These are phyloP conservation scores for Eupithecia pulchellata DNA, from an alignment of 2,888 invertebrate genomes.

Conservation along the genomic window DNA sequence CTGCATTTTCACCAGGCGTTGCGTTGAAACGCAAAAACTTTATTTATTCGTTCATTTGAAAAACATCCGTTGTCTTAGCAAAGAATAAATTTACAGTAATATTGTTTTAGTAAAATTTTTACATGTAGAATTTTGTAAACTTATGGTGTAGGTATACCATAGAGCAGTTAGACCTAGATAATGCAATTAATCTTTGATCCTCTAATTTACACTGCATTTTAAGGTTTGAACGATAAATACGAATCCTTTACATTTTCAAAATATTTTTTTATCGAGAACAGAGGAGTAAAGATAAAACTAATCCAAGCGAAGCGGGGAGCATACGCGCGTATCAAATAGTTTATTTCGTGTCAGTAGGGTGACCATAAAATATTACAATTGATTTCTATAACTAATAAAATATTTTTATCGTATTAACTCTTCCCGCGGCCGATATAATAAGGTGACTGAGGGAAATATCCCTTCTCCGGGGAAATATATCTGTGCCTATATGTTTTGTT, in stretches of 20 bases:
- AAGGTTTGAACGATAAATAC: too few species aligned
- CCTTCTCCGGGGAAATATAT: too few species aligned
- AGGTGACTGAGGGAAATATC: neutral
- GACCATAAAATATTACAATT: conserved; percentile 22
- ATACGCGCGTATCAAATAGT: conserved; percentile 25
- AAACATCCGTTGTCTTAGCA: neutral
- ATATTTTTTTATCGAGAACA: conserved; percentile 4
- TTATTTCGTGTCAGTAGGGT: conserved; percentile 32
- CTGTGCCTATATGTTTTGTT: too few species aligned
- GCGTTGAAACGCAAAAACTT: neutral
- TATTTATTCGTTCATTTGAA: neutral
- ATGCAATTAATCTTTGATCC: too few species aligned
- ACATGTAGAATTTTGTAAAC: neutral
- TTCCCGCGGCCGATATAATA: neutral
- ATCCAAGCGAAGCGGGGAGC: conserved; percentile 21
- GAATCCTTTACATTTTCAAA: too few species aligned
- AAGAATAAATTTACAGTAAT: neutral
- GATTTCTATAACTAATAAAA: too few species aligned
- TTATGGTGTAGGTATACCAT: too few species aligned
- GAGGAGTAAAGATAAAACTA: conserved; percentile 22
- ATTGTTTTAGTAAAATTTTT: neutral
- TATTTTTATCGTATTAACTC: too few species aligned
- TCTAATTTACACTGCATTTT: too few species aligned
- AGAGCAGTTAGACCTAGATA: too few species aligned
- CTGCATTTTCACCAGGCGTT: neutral